These are phyloP conservation scores for Psittacula cyanocephala DNA, from an alignment of 2,113 vertebrate species.

Conservation along the genomic window DNA sequence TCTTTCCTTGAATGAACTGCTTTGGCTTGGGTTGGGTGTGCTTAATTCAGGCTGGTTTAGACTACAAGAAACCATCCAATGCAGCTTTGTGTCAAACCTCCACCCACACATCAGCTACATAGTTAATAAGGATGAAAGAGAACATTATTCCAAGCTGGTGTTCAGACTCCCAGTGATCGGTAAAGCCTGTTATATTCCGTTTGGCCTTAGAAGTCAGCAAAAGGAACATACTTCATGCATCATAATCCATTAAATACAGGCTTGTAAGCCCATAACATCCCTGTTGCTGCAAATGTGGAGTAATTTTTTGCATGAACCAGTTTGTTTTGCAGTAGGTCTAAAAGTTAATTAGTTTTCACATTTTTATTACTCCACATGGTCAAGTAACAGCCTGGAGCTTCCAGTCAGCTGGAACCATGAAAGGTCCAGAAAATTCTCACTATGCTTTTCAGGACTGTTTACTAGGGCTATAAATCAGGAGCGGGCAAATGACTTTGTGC, in stretches of 20 bases:
- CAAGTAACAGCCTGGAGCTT: slow-evolving; percentile 19
- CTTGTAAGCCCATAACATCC: neutral
- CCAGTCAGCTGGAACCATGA: neutral
- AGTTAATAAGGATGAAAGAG: slow-evolving; percentile 28
- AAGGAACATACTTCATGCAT: neutral
- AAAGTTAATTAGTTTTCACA: slow-evolving; percentile 50
- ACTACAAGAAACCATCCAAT: neutral
- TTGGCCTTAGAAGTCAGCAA: neutral
- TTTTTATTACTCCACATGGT: slow-evolving; percentile 32
- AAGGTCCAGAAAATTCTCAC: slow-evolving; percentile 26
- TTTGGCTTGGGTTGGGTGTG: neutral
- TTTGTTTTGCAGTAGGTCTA: slow-evolving; percentile 23
- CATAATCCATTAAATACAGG: neutral
- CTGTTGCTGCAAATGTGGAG: neutral
- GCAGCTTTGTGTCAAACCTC: neutral
- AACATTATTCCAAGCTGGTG: neutral
- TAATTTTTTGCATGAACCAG: neutral
- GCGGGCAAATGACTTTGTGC: slow-evolving; percentile 9
- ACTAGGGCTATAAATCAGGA: slow-evolving; percentile 28
- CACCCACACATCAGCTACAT: neutral
- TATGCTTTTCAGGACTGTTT: slow-evolving; percentile 11
- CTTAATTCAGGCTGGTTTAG: neutral
- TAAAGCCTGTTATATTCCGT: neutral
- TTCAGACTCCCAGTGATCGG: neutral
- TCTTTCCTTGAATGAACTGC: neutral